phyloP scores from a whole-genome alignment of 1,140 invertebrate genomes.

The Sarcophaga peregrina region DNA sequence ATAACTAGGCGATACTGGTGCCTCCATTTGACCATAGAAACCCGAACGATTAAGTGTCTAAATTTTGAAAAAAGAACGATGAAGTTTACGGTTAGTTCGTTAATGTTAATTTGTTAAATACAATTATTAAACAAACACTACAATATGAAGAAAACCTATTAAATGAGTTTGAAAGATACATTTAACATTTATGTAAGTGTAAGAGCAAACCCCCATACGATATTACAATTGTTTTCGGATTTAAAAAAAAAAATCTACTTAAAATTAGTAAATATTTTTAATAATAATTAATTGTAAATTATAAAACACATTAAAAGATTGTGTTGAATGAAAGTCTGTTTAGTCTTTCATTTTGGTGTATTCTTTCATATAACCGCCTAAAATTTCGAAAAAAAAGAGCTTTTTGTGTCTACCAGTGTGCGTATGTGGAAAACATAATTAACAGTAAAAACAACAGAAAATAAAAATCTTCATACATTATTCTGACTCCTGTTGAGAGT shows the following conservation, averaged over 20 bases:
- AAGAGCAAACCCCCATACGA: too few relatives aligned
- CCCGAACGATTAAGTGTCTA: constrained; percentile 62
- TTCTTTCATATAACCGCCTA: too few relatives aligned
- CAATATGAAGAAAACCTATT: background rate
- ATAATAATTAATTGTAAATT: too few relatives aligned
- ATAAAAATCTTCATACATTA: constrained; percentile 57
- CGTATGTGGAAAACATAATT: background rate
- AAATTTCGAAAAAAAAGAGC: too few relatives aligned
- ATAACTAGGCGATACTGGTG: constrained; percentile 60
- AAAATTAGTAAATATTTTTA: too few relatives aligned
- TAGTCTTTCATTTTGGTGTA: too few relatives aligned
- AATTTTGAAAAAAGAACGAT: constrained; percentile 44
- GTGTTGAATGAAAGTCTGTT: too few relatives aligned
- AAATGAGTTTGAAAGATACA: background rate
- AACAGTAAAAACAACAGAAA: constrained; percentile 16
- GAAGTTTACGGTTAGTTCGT: constrained; percentile 23
- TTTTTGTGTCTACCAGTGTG: too few relatives aligned
- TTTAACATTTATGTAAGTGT: background rate
- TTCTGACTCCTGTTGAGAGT: constrained; percentile 61
- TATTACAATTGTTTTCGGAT: too few relatives aligned
- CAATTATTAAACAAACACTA: constrained; percentile 9
- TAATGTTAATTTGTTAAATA: constrained; percentile 20
- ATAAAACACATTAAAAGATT: too few relatives aligned
- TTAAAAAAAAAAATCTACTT: too few relatives aligned
- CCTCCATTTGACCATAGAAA: constrained; percentile 55